Conservation (phyloP, 2,797 vertebrate genomes). For the Varecia variegata region DNA sequence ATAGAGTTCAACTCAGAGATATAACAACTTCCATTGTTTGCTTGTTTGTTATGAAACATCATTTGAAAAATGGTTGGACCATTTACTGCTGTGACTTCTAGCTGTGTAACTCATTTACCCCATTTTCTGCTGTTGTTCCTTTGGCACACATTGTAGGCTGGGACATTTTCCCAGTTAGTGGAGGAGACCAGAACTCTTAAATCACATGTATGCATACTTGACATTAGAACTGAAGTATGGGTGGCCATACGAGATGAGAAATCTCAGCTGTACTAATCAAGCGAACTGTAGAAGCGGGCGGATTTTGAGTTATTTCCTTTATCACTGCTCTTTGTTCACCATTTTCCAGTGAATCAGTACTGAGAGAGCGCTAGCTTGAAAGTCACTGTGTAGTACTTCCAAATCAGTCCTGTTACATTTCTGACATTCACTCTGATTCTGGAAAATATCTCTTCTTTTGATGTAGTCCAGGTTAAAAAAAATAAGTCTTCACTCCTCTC, state of each 20-base stretch:
- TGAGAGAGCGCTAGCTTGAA: background rate
- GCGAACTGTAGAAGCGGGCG: background rate
- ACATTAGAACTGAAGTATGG: background rate
- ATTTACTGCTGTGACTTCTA: background rate
- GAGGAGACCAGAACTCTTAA: background rate
- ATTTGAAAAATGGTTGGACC: background rate
- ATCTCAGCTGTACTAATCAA: background rate
- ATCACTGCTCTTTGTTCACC: background rate
- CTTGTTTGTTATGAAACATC: background rate
- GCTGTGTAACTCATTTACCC: rapidly evolving
- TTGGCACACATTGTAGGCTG: background rate
- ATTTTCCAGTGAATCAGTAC: background rate
- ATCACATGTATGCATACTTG: background rate
- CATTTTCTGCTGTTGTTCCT: background rate
- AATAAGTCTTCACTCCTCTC: background rate
- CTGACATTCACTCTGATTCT: background rate
- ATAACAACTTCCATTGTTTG: background rate
- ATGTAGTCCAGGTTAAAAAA: background rate
- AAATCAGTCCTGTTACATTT: background rate
- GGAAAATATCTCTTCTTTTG: background rate
- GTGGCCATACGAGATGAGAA: background rate
- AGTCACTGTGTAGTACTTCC: background rate
- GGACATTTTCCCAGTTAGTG: background rate
- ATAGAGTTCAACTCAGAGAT: background rate
- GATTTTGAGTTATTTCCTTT: background rate